Conservation (phyloP, 2,113 vertebrate genomes). For the Hydrolagus affinis region DNA sequence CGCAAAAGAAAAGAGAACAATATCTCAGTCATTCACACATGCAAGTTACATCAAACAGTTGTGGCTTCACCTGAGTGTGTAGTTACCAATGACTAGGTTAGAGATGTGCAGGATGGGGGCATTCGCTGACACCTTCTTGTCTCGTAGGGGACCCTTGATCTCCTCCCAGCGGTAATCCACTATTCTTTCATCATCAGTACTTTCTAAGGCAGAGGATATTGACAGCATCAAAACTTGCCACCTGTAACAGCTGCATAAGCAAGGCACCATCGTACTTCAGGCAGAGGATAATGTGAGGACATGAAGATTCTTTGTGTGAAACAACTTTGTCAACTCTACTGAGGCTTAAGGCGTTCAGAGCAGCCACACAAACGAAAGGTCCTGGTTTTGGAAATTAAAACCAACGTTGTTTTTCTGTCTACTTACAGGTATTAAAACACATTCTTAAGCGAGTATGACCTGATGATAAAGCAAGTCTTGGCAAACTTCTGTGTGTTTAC, state of each 20-base stretch:
- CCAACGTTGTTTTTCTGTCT: not conserved
- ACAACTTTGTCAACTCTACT: not conserved
- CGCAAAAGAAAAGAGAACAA: not conserved
- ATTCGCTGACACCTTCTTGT: constrained; percentile 51
- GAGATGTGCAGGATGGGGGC: constrained; percentile 52
- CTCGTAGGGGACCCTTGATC: constrained; percentile 54
- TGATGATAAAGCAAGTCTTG: not conserved
- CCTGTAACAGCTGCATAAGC: not conserved
- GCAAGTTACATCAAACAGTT: not conserved
- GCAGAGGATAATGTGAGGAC: not conserved
- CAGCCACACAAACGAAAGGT: not conserved
- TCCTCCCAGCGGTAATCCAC: constrained; percentile 68
- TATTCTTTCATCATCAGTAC: constrained; percentile 58
- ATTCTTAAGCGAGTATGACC: not conserved
- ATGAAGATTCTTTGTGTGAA: not conserved
- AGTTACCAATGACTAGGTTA: constrained; percentile 60
- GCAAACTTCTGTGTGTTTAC: not conserved
- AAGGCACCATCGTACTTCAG: not conserved
- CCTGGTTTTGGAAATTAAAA: not conserved
- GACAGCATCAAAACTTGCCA: not conserved
- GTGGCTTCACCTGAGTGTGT: constrained; percentile 63
- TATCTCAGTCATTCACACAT: not conserved
- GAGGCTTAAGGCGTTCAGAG: not conserved
- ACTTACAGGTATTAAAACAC: not conserved
- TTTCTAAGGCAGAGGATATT: constrained; percentile 47